Evolutionary conservation across 2,888 invertebrate species (phyloP).

Genomic region (Podabrus alpinus): DNA sequence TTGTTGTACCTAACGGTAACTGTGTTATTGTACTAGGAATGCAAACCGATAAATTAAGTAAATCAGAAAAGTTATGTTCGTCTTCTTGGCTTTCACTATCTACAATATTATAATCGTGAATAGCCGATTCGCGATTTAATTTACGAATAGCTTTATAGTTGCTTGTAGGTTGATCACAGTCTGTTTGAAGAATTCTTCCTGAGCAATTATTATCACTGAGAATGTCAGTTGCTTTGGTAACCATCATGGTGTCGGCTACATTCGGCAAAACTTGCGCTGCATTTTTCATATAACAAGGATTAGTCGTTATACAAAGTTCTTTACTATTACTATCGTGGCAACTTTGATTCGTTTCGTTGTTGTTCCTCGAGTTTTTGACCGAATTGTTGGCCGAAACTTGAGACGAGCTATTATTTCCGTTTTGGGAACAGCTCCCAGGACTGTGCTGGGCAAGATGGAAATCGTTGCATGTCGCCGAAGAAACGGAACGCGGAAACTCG

Average conservation of each 20-base stretch:
- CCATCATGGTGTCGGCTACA: background rate
- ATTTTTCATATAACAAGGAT: constrained; percentile 40
- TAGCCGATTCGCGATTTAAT: constrained; percentile 2
- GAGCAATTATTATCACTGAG: background rate
- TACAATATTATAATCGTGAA: constrained; percentile 36
- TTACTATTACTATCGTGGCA: constrained; percentile 30
- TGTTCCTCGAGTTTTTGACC: constrained; percentile 14
- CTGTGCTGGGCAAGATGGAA: constrained; percentile 45
- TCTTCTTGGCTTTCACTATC: constrained; percentile 49
- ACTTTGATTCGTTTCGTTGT: constrained; percentile 11
- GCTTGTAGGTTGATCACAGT: constrained; percentile 16
- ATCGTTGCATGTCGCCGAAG: constrained; percentile 60
- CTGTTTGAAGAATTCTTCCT: constrained; percentile 13
- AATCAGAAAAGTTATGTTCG: constrained; percentile 52
- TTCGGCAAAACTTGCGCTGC: constrained; percentile 8
- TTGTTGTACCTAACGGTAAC: constrained; percentile 43
- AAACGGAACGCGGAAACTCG: constrained; percentile 62
- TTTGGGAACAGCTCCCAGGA: constrained; percentile 46
- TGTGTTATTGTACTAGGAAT: constrained; percentile 46
- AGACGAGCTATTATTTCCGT: constrained; percentile 32
- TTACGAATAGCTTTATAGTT: constrained; percentile 2
- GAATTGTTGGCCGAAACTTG: constrained; percentile 17
- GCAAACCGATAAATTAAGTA: constrained; percentile 52
- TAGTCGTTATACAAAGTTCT: constrained; percentile 44
- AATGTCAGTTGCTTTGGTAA: background rate